phyloP scores from a whole-genome alignment of 2,888 invertebrate species.

The Pedicia rivosa region DNA sequence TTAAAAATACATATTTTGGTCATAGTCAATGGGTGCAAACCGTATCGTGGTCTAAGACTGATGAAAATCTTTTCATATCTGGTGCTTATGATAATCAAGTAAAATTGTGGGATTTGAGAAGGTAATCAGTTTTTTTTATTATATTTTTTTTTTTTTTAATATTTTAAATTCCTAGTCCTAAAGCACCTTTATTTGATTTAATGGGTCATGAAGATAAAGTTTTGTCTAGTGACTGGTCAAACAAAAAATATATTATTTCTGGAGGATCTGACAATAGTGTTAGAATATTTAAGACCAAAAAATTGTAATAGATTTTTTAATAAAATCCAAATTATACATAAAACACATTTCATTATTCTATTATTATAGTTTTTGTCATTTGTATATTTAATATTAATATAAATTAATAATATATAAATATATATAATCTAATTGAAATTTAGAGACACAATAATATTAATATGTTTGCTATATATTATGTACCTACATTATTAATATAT shows the following conservation, averaged over 20 bases:
- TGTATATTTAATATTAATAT: no score
- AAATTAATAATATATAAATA: no score
- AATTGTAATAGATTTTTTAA: no score
- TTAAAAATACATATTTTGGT: conserved; percentile 68
- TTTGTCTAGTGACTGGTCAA: conserved; percentile 87
- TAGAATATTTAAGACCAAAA: conserved; percentile 63
- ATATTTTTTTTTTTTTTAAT: conserved; percentile 3
- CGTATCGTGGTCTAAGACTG: conserved; percentile 73
- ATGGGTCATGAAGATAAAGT: conserved; percentile 89
- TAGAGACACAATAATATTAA: no score
- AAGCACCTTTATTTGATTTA: conserved; percentile 82
- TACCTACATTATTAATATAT: no score
- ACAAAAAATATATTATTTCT: conserved; percentile 69
- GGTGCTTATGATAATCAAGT: conserved; percentile 82
- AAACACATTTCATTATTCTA: no score
- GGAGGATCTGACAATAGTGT: conserved; percentile 89
- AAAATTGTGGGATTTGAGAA: conserved; percentile 92
- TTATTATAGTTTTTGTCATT: no score
- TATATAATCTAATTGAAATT: no score
- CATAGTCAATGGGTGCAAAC: conserved; percentile 87
- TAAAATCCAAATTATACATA: no score
- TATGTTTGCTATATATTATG: no score
- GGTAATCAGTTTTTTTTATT: conserved; percentile 33
- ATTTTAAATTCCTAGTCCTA: conserved; percentile 44
- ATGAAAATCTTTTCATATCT: conserved; percentile 76